Base-by-base conservation (phyloP, 2,888 invertebrate genomes). In the Rutpela maculata region DNA sequence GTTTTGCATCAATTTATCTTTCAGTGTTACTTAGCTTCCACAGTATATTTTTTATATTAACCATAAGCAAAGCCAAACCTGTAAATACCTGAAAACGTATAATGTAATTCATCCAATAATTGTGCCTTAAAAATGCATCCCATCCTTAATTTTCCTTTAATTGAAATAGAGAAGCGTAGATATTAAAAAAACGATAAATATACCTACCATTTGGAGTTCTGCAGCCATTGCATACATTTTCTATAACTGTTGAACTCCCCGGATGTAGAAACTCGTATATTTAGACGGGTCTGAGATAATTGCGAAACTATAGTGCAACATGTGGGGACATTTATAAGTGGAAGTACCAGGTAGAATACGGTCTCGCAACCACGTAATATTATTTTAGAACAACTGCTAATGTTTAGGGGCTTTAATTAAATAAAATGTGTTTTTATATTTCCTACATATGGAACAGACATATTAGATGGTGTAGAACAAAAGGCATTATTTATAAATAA, bases 301-400 rank as follows among this genome's bases (percentile, higher is more conserved):
- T 90, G 89, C 90, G 86, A 89, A 90, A 90, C 90, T 89, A 90
- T 90, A 87, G 88, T 86, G 88, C 88, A 89, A 89, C 89, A 89
- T 89, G 88, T 89, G 89, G 89, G 88, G 86, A 88, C 88, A 87
- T 88, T 88, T 86, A 86, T 86, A 86, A 87, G 86, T 86, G 86
- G 84, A 85, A 86, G 83, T 85, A 85, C 84, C 87, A 86, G 87
- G 87, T 86, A 87, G 86, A 82, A 84, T 81, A 84, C 83, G 83
- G 82, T 78, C 81, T 78, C 80, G 80, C 84, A 78, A 81, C 83
- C 85, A 83, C 85, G 84, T 84, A 81, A 81, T 83, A 83, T 83
- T 81, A 83, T 81, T 84, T 85, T 81, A 84, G 85, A 83, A 83
- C 83, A 84, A 85, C 85, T 84, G 86, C 88, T 87, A 88, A 88